A percentile compares a stretch with the other conserved stretches of the same genome.
phyloP scores from a whole-genome alignment of 2,113 vertebrate genomes.

The Trematomus loennbergii region DNA sequence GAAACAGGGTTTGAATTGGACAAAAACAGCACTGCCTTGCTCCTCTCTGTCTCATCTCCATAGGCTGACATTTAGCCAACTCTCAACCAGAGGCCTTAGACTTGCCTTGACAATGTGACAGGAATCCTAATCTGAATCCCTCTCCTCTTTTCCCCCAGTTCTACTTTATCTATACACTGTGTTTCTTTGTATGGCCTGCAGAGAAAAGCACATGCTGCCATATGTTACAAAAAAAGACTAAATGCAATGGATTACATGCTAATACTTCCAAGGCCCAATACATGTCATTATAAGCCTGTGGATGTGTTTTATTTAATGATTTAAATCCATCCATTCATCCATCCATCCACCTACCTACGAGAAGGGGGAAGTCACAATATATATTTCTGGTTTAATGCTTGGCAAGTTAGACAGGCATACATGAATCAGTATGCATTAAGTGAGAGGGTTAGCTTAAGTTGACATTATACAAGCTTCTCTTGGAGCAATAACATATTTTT shows the following conservation, averaged over 20 bases:
- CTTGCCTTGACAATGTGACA: constrained; percentile 68
- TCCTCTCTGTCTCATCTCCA: constrained; percentile 66
- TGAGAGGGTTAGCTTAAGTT: constrained; percentile 31
- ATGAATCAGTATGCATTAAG: constrained; percentile 26
- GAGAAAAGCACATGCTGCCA: constrained; percentile 7
- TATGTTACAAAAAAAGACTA: constrained; percentile 10
- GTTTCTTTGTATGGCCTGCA: background rate
- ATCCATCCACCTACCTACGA: background rate
- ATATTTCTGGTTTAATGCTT: constrained; percentile 12
- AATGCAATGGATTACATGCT: background rate
- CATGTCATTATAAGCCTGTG: background rate
- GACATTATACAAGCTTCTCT: constrained; percentile 17
- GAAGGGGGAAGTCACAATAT: constrained; percentile 23
- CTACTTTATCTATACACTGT: background rate
- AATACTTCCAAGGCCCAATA: background rate
- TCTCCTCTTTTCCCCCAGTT: background rate
- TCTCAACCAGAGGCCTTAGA: constrained; percentile 61
- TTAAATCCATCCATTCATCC: background rate
- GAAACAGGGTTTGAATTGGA: constrained; percentile 37
- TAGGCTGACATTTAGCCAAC: constrained; percentile 77
- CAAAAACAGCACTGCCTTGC: constrained; percentile 36
- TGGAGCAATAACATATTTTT: constrained; percentile 31
- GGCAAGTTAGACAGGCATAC: constrained; percentile 10
- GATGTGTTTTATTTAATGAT: constrained; percentile 14
- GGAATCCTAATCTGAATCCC: constrained; percentile 74